Percentiles rank a stretch among this genome's conserved stretches.
phyloP scores from a whole-genome alignment of 2,797 vertebrate species.

The Sarcoramphus papa region DNA sequence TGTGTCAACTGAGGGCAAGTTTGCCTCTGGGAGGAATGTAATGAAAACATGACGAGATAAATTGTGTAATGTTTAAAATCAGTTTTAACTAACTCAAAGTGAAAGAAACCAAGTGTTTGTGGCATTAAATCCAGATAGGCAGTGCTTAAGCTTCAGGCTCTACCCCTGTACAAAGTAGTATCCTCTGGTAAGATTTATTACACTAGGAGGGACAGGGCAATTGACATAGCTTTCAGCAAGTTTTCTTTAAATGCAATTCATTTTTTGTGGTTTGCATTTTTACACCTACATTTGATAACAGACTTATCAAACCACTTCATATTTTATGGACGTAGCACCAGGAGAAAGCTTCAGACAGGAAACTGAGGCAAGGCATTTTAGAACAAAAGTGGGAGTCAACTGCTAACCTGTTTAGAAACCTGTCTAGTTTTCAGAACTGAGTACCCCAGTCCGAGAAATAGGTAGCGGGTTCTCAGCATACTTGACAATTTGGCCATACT shows the following conservation, averaged over 20 bases:
- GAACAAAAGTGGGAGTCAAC: not conserved
- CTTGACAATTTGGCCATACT: not conserved
- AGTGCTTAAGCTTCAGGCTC: not conserved
- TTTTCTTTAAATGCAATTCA: not conserved
- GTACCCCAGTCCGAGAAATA: not conserved
- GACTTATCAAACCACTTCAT: not conserved
- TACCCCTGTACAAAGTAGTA: not conserved
- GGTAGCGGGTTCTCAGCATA: not conserved
- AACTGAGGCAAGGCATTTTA: not conserved
- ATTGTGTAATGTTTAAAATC: conserved; percentile 47
- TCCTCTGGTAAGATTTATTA: not conserved
- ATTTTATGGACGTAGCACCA: not conserved
- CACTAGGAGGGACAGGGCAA: not conserved
- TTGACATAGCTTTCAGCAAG: not conserved
- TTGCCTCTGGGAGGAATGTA: conserved; percentile 24
- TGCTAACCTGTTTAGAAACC: not conserved
- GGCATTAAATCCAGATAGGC: not conserved
- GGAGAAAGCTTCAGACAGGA: not conserved
- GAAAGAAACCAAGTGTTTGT: not conserved
- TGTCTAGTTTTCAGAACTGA: not conserved
- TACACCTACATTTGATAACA: not conserved
- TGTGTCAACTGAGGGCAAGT: conserved; percentile 26
- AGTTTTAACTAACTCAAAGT: conserved; percentile 21
- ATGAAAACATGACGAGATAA: conserved; percentile 51
- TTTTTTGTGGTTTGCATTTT: not conserved